Evolutionary conservation across 2,113 vertebrate species (phyloP).

Genomic region (Dasypus novemcinctus): DNA sequence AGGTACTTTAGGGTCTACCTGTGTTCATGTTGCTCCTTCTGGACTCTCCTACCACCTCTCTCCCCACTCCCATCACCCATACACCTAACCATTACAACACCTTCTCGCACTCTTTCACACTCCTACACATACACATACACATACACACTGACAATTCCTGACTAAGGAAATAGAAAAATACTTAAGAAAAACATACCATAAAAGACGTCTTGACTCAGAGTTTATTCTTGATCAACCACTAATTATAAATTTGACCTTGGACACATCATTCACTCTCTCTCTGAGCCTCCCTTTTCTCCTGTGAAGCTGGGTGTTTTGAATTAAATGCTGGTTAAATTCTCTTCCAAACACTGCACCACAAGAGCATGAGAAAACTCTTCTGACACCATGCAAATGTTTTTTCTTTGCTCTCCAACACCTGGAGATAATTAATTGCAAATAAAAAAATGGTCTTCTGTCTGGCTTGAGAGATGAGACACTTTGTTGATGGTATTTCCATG

Average conservation of each 20-base stretch:
- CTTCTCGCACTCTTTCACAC: neutral
- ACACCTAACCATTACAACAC: neutral
- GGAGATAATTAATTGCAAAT: conserved; percentile 61
- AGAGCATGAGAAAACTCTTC: neutral
- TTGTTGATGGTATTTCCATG: conserved; percentile 33
- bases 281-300: neutral
- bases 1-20: no score
- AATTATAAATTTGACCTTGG: neutral
- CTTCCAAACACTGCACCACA: neutral
- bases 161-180: neutral
- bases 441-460: neutral
- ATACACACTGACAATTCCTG: neutral
- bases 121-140: neutral
- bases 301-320: neutral
- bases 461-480: conserved; percentile 25
- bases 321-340: neutral
- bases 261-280: neutral
- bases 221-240: neutral
- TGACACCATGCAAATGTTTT: neutral
- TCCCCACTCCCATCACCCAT: neutral
- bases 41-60: neutral
- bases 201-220: neutral
- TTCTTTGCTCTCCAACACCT: conserved; percentile 49
- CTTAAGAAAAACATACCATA: neutral
- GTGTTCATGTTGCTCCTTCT: neutral